A percentile compares a stretch with the other conserved stretches of the same genome.
Evolutionary conservation across 2,113 vertebrate genomes (phyloP).

Genomic region (Tachysurus vachellii): DNA sequence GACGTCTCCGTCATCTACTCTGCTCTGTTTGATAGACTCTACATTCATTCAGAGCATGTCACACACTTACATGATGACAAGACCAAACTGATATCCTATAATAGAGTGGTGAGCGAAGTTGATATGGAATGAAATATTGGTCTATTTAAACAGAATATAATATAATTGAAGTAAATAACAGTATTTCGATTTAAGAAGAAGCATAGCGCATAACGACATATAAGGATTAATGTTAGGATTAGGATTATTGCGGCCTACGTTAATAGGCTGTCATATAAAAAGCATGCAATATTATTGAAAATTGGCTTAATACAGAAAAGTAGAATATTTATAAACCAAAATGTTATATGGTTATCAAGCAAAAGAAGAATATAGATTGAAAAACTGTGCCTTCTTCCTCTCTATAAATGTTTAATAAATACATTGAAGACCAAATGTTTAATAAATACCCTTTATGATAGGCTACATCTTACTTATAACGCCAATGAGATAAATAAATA

Average conservation of each 20-base stretch:
- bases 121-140: not conserved
- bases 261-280: not conserved
- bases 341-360: no score
- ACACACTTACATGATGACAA: not conserved
- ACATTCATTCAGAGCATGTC: conserved; percentile 6
- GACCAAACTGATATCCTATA: not conserved
- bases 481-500: conserved; percentile 68
- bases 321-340: not conserved
- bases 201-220: not conserved
- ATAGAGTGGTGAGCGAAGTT: not conserved
- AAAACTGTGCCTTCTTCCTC: not conserved
- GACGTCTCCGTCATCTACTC: conserved; percentile 11
- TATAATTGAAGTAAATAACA: not conserved
- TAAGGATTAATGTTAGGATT: not conserved
- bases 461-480: conserved; percentile 19
- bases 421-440: not conserved
- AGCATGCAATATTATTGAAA: not conserved
- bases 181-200: not conserved
- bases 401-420: not conserved
- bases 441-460: not conserved
- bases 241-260: not conserved
- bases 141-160: not conserved
- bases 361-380: not conserved
- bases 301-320: not conserved
- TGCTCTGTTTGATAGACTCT: not conserved